Percentiles rank a stretch among this genome's conserved stretches.
phyloP scores from a whole-genome alignment of 2,797 vertebrate genomes.

The Paratrypauchen microcephalus region DNA sequence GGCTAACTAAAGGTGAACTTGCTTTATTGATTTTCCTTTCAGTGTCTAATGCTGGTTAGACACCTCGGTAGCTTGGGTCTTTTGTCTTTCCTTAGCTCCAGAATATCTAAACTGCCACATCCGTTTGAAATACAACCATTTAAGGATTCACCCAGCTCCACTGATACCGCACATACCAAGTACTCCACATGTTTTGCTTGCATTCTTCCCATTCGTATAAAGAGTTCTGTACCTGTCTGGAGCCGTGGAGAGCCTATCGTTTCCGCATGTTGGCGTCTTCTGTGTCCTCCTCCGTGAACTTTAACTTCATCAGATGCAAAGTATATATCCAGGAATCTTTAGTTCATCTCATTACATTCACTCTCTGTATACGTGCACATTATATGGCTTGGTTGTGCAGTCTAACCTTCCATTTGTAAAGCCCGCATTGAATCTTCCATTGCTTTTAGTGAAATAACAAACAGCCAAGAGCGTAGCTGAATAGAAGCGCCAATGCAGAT shows the following conservation, averaged over 20 bases:
- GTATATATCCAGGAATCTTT: not conserved
- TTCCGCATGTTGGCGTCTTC: not conserved
- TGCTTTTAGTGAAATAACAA: conserved; percentile 7
- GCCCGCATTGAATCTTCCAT: conserved; percentile 14
- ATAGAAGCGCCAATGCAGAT: not conserved
- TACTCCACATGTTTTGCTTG: not conserved
- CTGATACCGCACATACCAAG: not conserved
- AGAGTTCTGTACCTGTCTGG: not conserved
- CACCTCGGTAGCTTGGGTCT: not conserved
- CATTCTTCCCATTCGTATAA: not conserved
- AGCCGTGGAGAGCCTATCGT: not conserved
- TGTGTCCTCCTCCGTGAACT: conserved; percentile 3
- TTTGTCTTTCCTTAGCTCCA: not conserved
- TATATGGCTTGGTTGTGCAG: conserved; percentile 10
- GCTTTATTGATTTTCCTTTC: not conserved
- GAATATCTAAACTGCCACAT: not conserved
- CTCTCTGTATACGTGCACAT: conserved; percentile 6
- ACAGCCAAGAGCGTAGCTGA: not conserved
- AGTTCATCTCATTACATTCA: conserved; percentile 18
- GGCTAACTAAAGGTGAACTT: not conserved
- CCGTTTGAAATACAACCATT: conserved; percentile 1
- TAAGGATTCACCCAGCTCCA: not conserved
- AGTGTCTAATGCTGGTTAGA: too few relatives aligned
- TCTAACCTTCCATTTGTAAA: conserved; percentile 23
- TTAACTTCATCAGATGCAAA: conserved; percentile 1